A percentile compares a stretch with the other conserved stretches of the same genome.
Conservation (phyloP, 2,888 invertebrate genomes). For the Phyto melanocephala region DNA sequence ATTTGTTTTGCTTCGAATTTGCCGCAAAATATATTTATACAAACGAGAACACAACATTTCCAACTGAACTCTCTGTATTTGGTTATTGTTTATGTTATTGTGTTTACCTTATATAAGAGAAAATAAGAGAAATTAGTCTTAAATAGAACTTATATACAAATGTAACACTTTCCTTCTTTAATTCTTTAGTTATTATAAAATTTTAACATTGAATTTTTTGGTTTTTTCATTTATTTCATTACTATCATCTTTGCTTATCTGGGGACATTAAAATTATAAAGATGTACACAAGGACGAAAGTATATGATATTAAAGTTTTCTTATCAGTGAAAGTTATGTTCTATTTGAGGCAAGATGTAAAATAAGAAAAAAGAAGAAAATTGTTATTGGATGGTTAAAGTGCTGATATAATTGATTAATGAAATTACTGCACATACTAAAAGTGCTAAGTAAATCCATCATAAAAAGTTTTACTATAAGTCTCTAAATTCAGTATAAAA, state of each 20-base stretch:
- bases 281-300: conserved; percentile 29
- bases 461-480: too few relatives aligned
- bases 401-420: background rate
- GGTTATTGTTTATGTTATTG: background rate
- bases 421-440: background rate
- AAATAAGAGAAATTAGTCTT: background rate
- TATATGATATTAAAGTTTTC: conserved; percentile 47
- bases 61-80: background rate
- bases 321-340: conserved; percentile 27
- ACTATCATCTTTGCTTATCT: conserved; percentile 43
- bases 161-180: conserved; percentile 20
- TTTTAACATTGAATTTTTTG: background rate
- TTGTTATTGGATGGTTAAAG: background rate
- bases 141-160: conserved; percentile 2
- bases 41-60: background rate
- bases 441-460: background rate
- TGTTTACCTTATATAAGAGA: background rate
- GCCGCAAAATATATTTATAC: conserved; percentile 30
- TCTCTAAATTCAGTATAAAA: too few relatives aligned
- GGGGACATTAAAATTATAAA: conserved; percentile 38
- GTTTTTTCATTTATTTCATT: background rate
- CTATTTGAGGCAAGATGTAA: background rate
- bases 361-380: background rate
- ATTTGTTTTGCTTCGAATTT: conserved; percentile 24
- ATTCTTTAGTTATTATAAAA: background rate